phyloP scores from a whole-genome alignment of 2,113 vertebrate species.

The Centropus unirufus region DNA sequence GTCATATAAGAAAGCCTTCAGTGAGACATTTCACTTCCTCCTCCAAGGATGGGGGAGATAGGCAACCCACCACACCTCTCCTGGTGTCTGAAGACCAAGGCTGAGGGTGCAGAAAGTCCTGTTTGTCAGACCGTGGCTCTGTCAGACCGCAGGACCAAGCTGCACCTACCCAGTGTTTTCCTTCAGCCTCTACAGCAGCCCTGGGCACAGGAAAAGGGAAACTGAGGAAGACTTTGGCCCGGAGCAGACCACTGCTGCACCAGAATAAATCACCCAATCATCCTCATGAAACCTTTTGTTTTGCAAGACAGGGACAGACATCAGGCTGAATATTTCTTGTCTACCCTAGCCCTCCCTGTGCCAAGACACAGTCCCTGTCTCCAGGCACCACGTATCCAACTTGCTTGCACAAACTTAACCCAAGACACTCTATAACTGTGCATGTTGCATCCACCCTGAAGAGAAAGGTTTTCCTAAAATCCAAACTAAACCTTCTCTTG shows the following conservation, averaged over 20 bases:
- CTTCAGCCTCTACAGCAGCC: neutral
- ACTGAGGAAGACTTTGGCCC: neutral
- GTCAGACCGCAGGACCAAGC: too few species aligned
- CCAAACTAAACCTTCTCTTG: neutral
- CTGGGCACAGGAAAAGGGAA: neutral
- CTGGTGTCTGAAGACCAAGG: rapidly evolving
- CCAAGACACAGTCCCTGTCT: rapidly evolving
- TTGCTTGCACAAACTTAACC: neutral
- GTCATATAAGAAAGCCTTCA: neutral
- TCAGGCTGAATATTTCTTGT: neutral
- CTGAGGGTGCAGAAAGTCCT: neutral
- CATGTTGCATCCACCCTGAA: neutral
- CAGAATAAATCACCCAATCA: neutral
- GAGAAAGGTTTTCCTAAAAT: neutral
- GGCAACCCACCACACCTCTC: rapidly evolving
- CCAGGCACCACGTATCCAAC: neutral
- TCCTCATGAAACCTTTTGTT: neutral
- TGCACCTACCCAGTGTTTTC: neutral
- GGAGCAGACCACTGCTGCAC: neutral
- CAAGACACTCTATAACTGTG: neutral
- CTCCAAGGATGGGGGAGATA: neutral
- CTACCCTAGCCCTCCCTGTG: neutral
- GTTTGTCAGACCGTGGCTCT: rapidly evolving
- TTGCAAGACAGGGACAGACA: neutral
- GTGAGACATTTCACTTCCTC: neutral